A percentile compares a stretch with the other conserved stretches of the same genome.
phyloP scores from a whole-genome alignment of 1,140 invertebrate genomes.

The Notospermus geniculatus region DNA sequence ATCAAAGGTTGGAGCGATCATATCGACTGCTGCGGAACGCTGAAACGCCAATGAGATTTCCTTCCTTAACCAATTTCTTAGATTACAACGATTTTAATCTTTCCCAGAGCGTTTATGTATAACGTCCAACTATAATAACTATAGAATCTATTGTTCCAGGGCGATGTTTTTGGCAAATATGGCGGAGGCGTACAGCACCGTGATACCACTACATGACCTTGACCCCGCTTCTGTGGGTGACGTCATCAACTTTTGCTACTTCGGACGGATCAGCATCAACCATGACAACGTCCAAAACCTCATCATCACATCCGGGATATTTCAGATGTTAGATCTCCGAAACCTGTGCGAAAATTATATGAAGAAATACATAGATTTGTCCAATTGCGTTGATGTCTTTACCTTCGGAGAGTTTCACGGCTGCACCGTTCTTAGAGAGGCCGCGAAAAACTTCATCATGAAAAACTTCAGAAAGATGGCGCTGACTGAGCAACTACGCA shows the following conservation, averaged over 20 bases:
- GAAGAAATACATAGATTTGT: conserved; percentile 22
- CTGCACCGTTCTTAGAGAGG: conserved; percentile 26
- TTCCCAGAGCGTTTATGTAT: too few relatives aligned
- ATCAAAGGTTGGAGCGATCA: too few relatives aligned
- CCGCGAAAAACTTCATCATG: conserved; percentile 29
- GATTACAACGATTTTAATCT: too few relatives aligned
- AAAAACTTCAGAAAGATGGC: conserved; percentile 37
- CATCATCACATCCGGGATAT: conserved; percentile 36
- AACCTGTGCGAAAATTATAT: conserved; percentile 35
- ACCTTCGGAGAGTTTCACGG: conserved; percentile 31
- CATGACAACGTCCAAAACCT: conserved; percentile 41
- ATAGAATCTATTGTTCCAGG: too few relatives aligned
- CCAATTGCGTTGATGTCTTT: conserved; percentile 38
- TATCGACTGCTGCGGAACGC: too few relatives aligned
- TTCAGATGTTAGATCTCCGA: conserved; percentile 33
- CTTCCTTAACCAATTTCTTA: too few relatives aligned
- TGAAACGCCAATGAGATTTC: too few relatives aligned
- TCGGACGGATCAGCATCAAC: conserved; percentile 29
- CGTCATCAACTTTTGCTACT: conserved; percentile 39
- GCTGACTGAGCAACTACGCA: conserved; percentile 19
- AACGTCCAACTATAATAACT: too few relatives aligned
- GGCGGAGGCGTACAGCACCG: conserved; percentile 27
- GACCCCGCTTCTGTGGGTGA: conserved; percentile 18
- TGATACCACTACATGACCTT: conserved; percentile 31
- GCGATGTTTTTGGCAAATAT: conserved; percentile 44